Base-by-base conservation (phyloP, 2,113 vertebrate genomes). In the Gulo gulo region DNA sequence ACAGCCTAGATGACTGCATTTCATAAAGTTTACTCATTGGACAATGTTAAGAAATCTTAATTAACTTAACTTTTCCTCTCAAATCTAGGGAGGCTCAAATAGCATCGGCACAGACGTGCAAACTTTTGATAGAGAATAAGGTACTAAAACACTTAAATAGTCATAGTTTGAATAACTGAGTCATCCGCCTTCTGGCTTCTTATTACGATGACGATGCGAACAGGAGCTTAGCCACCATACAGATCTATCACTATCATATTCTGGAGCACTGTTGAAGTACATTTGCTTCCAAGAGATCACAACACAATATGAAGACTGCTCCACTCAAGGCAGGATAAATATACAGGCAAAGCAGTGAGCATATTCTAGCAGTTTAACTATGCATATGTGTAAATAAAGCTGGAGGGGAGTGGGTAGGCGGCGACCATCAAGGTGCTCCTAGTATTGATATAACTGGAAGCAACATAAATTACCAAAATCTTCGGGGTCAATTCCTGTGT, bases 11-110 rank as follows among this genome's bases (percentile, higher is more conserved):
- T 73, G 50, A 13, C 20, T 13, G 15, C 2, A 45, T 63, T 91
- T 90, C 67, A 55, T 47, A 55, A 52, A 76, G 20, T 95, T 87
- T 85, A 96, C 45, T 74, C 42, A 84, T 42, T 59, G 92, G 78
- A 31, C 50, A 73, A 36, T 26, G 4, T 85, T 82, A 82, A 73
- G 24, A 7, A 91, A 73, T 91, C 18, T 88, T 88, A 73, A 81
- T 76, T 36, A 89, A 67, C 26, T 73, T 97, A 69, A 76, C 21
- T 55, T 91, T 59, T 50, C 13, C 57, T 84, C 78, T 82, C 61
- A 42, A 83, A 57, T 83, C 23, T 23, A 83, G 47, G 36, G 76
- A 85, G 67, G 79, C 36, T 86, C 67, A 45, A 79, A 86, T 4
- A 84, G 42, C 59, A 79, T 71, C 2, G n/a, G 52, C 29, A 90